Percentiles rank a stretch among this genome's conserved stretches.
phyloP scores from a whole-genome alignment of 2,888 invertebrate species.

The Hydraecia micacea region DNA sequence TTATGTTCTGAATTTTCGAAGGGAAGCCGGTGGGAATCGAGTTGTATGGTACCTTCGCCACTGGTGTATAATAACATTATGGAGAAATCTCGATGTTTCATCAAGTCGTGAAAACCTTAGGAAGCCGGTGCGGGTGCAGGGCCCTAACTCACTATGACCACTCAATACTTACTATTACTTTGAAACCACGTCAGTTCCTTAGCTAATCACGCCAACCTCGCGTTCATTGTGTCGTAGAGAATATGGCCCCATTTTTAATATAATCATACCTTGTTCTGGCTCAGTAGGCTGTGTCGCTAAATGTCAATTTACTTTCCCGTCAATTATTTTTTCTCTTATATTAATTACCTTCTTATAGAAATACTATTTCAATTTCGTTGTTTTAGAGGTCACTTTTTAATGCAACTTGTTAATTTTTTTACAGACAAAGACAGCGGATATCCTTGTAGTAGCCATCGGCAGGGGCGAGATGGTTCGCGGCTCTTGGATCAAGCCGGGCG shows the following conservation, averaged over 20 bases:
- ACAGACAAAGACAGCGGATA: constrained; percentile 95
- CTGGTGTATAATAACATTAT: too few species aligned
- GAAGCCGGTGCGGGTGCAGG: background rate
- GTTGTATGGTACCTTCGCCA: too few species aligned
- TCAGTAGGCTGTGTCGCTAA: background rate
- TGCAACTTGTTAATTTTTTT: background rate
- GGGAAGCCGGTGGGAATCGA: too few species aligned
- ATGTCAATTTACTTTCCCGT: background rate
- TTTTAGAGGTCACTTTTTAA: background rate
- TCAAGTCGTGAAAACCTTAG: background rate
- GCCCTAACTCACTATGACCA: too few species aligned
- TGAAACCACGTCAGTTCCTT: too few species aligned
- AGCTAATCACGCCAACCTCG: too few species aligned
- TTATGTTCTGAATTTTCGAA: too few species aligned
- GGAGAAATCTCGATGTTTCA: background rate
- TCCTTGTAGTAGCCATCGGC: constrained; percentile 99
- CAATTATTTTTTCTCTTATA: background rate
- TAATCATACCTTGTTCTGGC: background rate
- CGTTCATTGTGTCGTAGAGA: too few species aligned
- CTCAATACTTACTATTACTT: too few species aligned
- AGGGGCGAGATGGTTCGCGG: constrained; percentile 97
- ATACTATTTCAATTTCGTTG: background rate
- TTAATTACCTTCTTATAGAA: background rate
- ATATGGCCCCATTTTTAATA: background rate
- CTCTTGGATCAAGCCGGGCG: constrained; percentile 99